Conservation (phyloP, 2,888 invertebrate species). For the Meteorus colon region DNA sequence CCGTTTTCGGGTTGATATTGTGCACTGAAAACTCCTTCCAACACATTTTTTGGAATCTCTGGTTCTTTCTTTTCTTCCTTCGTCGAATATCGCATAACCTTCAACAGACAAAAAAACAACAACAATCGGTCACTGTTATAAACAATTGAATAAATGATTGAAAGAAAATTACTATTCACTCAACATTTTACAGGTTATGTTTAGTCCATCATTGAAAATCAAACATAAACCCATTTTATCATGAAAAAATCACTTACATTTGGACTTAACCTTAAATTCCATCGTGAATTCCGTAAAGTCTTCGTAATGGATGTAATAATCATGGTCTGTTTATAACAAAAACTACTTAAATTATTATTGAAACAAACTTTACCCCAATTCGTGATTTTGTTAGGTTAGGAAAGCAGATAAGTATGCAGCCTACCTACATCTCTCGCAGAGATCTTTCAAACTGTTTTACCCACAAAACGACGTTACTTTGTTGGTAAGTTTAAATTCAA, state of each 20-base stretch:
- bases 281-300: background rate
- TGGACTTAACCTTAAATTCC: background rate
- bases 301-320: background rate
- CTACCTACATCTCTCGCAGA: background rate
- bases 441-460: background rate
- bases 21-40: slow-evolving; percentile 79
- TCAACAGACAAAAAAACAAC: background rate
- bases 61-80: slow-evolving; percentile 63
- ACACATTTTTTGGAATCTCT: slow-evolving; percentile 81
- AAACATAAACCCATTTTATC: background rate
- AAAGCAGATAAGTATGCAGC: no score
- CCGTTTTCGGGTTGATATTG: slow-evolving; percentile 83
- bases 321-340: background rate
- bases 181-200: background rate
- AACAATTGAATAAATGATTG: background rate
- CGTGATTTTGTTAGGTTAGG: no score
- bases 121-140: background rate
- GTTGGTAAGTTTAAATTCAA: no score
- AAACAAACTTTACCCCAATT: background rate
- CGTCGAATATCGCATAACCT: slow-evolving; percentile 16
- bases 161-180: background rate
- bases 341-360: background rate
- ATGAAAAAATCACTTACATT: slow-evolving; percentile 2
- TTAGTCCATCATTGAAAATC: background rate
- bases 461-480: background rate